These are phyloP conservation scores for Girardia tigrina DNA, from an alignment of 2,888 invertebrate species.

Conservation along the genomic window DNA sequence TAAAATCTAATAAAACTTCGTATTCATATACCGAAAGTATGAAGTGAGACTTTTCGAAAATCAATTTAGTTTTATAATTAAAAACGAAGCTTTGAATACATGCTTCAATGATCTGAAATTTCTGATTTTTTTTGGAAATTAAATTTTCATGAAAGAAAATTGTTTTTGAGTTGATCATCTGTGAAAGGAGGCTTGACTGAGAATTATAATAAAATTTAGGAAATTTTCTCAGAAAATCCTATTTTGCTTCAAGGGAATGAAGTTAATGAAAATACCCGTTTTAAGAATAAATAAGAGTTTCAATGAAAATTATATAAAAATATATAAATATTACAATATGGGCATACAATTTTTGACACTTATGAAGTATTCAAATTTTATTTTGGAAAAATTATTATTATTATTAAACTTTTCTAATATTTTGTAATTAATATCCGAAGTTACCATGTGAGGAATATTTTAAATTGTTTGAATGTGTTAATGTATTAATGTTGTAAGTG, in stretches of 20 bases:
- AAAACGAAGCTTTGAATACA: neutral
- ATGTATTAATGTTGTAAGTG: too few species aligned
- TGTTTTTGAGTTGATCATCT: slow-evolving; percentile 15
- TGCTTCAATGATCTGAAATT: slow-evolving; percentile 16
- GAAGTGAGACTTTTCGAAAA: too few species aligned
- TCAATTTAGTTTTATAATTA: neutral
- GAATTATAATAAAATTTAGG: neutral
- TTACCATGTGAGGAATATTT: too few species aligned
- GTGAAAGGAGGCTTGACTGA: slow-evolving; percentile 1
- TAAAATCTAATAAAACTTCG: too few species aligned
- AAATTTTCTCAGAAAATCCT: neutral
- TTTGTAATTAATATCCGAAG: too few species aligned
- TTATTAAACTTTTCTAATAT: too few species aligned
- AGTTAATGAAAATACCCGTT: neutral
- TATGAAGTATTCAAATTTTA: too few species aligned
- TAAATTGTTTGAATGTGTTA: too few species aligned
- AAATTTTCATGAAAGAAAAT: slow-evolving; percentile 20
- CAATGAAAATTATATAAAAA: neutral
- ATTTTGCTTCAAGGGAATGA: slow-evolving; percentile 3
- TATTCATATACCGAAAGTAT: too few species aligned
- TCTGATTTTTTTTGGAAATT: slow-evolving; percentile 20
- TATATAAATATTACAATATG: too few species aligned
- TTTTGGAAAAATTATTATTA: too few species aligned
- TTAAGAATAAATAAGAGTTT: neutral
- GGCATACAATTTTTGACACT: too few species aligned